Evolutionary conservation across 2,888 invertebrate species (phyloP).

Genomic region (Leptothorax acervorum): DNA sequence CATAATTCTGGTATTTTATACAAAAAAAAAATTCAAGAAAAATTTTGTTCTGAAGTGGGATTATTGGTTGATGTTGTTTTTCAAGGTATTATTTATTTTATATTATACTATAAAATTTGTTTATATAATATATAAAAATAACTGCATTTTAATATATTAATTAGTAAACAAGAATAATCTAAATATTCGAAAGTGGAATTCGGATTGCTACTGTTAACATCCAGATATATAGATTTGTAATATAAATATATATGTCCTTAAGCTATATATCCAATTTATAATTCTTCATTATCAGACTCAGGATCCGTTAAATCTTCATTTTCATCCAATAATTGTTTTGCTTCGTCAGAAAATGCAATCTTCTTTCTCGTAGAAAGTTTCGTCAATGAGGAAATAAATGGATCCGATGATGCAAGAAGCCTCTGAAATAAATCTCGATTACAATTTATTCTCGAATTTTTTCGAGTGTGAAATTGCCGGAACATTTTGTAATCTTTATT

Average conservation of each 20-base stretch:
- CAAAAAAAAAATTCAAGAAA: not conserved
- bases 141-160: not conserved
- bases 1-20: not conserved
- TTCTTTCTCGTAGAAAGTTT: not conserved
- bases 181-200: not conserved
- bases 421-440: not conserved
- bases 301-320: conserved; percentile 1
- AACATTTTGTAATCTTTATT: conserved; percentile 3
- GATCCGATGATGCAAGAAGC: not conserved
- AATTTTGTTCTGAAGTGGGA: not conserved
- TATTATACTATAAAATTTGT: not conserved
- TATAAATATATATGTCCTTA: not conserved
- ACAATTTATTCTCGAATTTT: not conserved
- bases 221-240: not conserved
- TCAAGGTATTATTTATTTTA: not conserved
- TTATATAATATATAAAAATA: not conserved
- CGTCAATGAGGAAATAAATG: not conserved
- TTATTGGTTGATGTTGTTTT: not conserved
- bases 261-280: not conserved
- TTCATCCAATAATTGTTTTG: not conserved
- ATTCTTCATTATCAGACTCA: not conserved
- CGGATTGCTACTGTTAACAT: not conserved
- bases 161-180: not conserved
- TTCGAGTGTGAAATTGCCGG: not conserved
- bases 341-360: not conserved